phyloP scores from a whole-genome alignment of 2,113 vertebrate species.

The Montifringilla adamsi region DNA sequence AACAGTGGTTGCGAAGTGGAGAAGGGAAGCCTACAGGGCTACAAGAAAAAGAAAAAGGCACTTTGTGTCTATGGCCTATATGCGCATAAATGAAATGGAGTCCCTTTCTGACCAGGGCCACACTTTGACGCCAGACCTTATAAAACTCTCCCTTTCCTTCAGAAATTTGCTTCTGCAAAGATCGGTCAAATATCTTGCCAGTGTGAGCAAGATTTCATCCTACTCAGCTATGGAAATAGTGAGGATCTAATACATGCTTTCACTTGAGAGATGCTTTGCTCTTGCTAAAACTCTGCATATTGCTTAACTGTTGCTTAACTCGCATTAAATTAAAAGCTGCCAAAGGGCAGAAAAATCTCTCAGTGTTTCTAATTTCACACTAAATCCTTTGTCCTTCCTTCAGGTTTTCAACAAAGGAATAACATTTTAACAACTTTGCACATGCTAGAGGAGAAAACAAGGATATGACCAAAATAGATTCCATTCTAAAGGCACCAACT shows the following conservation, averaged over 20 bases:
- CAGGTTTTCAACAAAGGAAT: neutral
- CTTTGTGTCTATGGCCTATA: neutral
- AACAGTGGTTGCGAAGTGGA: neutral
- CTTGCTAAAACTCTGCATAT: neutral
- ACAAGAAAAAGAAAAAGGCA: neutral
- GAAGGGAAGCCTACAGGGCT: neutral
- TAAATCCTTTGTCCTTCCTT: neutral
- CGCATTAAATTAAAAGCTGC: conserved; percentile 3
- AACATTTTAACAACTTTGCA: neutral
- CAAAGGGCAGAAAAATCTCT: neutral
- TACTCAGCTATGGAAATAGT: neutral
- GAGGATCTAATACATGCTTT: neutral
- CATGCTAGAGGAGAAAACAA: neutral
- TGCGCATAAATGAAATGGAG: neutral
- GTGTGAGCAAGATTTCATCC: neutral
- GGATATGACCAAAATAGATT: neutral
- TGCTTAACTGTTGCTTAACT: neutral
- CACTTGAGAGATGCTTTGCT: neutral
- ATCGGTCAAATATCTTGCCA: neutral
- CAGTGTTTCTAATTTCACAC: neutral
- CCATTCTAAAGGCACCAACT: neutral
- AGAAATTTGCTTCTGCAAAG: neutral
- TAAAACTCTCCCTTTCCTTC: neutral
- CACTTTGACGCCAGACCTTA: neutral
- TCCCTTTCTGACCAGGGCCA: neutral